Evolutionary conservation across 2,888 invertebrate species (phyloP), one percentile per base, ranked within the genome.

Genomic region (Petrolisthes manimaculis): DNA sequence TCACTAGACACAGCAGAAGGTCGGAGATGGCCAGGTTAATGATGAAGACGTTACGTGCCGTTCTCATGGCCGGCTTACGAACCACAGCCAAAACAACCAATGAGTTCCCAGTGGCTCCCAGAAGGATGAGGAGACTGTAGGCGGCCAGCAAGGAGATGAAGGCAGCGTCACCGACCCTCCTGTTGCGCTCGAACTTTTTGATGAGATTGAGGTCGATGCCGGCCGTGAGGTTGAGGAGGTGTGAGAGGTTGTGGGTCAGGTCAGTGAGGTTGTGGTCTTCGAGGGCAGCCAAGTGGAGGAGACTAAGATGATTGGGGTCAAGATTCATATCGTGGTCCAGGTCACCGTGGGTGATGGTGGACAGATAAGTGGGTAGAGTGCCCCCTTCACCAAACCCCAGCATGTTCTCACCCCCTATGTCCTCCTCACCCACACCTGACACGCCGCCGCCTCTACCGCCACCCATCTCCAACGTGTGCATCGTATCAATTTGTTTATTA

Each of bases 21-120:
- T 98, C 97, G 0, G 92, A 92, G 53, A 96, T 95, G 3, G 98
- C 98, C 92, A 98, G 94, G 94, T 98, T 98, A 83, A 97, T 95
- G 92, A 98, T 98, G 93, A 98, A 97, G 94, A 98, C 96, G 94
- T 98, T 97, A n/a, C 98, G 93, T 0, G 97, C 97, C 18, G 97
- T 98, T 74, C 97, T 94, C 98, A 98, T 98, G 86, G 96, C 95
- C 24, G 97, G 96, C 93, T 97, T 98, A 90, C 97, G 94, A 18
- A 96, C 95, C 84, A 98, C 97, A 53, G 94, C 94, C 86, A 94
- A 93, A 90, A 98, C 97, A 92, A 98, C 97, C 80, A 98, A 94
- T 12, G 95, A 95, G 93, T 98, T 98, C 79, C 98, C 98, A 85
- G 96, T 94, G 3, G 96, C 95, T 71, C 98, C 98, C 85, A 97